Evolutionary conservation across 2,113 vertebrate genomes (phyloP), one percentile per base, ranked within the genome.

Genomic region (Tenrec ecaudatus): DNA sequence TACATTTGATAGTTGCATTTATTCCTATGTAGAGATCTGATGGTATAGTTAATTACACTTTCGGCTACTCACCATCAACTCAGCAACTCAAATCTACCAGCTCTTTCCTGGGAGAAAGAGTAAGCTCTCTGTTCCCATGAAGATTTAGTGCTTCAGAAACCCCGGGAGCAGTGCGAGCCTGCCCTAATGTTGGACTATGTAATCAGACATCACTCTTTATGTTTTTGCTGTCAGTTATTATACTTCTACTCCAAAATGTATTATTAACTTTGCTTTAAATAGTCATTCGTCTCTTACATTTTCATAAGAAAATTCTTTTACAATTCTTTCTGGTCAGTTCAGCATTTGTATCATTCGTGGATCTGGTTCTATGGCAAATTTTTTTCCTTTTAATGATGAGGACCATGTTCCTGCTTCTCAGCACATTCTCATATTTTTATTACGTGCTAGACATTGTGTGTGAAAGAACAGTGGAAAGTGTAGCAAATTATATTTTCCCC

Each of bases 341-440:
- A 81, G 43, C 38, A 53, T 62, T 86, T 89, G 68, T 82, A 15
- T 81, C n/a, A 33, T 85, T 38, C 71, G 5, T 43, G 22, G 33
- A 60, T 66, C 40, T 66, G 29, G 11, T 75, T 81, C 66, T 81
- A 29, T 81, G 76, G 66, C 85, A 20, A 81, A 68, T 68, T 89
- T 89, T 80, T 89, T 80, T 20, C 12, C 75, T 86, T 66, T 89
- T 89, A 76, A 68, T 68, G 86, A 47, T 38, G 19, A n/a, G 12
- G 6, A 4, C 85, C 19, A 38, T 89, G 58, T 89, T 36, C 83
- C 17, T 80, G 25, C 14, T 79, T 88, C 17, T 80, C 38, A 19
- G 33, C 6, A 43, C 58, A 9, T 20, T 20, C 31, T 89, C 29
- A 62, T 23, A 43, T 76, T 80, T 81, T 68, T 25, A 85, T 81